Evolutionary conservation across 2,888 invertebrate genomes (phyloP), one percentile per base, ranked within the genome.

Genomic region (Phortica magna): DNA sequence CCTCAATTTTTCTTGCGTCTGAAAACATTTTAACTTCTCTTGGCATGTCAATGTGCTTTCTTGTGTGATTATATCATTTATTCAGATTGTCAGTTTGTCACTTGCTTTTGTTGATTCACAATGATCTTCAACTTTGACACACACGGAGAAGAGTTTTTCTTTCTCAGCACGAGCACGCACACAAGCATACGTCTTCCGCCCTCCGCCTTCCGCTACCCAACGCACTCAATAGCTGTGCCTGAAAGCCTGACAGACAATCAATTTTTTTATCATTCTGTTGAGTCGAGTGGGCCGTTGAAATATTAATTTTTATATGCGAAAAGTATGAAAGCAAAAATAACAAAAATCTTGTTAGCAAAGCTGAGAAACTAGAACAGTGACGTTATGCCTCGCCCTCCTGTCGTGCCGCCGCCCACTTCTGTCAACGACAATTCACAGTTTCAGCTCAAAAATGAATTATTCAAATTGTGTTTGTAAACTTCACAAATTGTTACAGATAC

Each of bases 381-480:
- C 31, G 31, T 31, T 31, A 31, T 31, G 31, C 31, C 31, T 31
- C 31, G 31, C 3, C 31, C 31, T 31, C 31, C 31, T 31, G 31
- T 31, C 31, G 31, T 31, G 2, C 7, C 1, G 12, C 53, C 53
- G n/a, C 53, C 2, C 12, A 3, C 10, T n/a, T 53, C 12, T 53
- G 53, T 10, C 53, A n/a, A 53, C 10, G n/a, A n/a, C n/a, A n/a
- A 53, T n/a, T 53, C 53, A 10, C 12, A 53, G 53, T 53, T 7
- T 7, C 2, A 59, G 59, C 59, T 59, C n/a, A 31, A 31, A 71
- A 48, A 55, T 71, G 70, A 71, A 71, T 53, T 43, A 71, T 71
- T 71, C 70, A 71, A 53, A 71, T 55, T 71, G 70, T 53, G 70
- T 71, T 71, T 67, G 19, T n/a, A 59, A 59, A 59, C 14, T 59